Evolutionary conservation across 2,888 invertebrate species (phyloP), one percentile per base, ranked within the genome.

Genomic region (Pyrochroa serraticornis): DNA sequence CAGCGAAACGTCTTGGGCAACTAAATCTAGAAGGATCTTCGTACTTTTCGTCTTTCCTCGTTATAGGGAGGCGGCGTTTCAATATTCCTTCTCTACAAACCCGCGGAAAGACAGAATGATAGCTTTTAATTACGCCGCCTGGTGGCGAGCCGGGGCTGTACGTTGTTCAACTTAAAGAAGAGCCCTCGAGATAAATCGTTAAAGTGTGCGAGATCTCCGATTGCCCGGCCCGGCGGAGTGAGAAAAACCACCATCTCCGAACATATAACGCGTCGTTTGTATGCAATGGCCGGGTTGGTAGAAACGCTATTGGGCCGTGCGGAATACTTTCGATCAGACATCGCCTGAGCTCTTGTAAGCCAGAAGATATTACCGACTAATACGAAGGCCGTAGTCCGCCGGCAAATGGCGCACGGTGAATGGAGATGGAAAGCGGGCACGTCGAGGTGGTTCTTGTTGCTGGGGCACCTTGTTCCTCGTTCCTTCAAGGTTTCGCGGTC

Each of bases 311-410:
- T 66, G 68, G 69, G 60, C 69, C 69, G 59, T 58, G 61, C 59
- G 69, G 70, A 71, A 70, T 71, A 71, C 69, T 70, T 71, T 70
- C 70, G 69, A 70, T 71, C 70, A 70, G 70, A 67, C 66, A 67
- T 64, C 63, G 62, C 64, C 62, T 57, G 62, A 66, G 64, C 64
- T 62, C 64, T 62, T 65, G 65, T 65, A 66, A 68, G 64, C 66
- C 63, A 47, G 59, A 48, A 60, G 64, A 66, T 65, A 63, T 68
- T 68, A 66, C 68, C 58, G 47, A 64, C 66, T 66, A 68, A 68
- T 68, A 66, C 55, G 57, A 53, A 45, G 51, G 55, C 55, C 58
- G 47, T 48, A 53, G 49, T 55, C 42, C 48, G 48, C 37, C 33
- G 48, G 60, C 58, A 60, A 63, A 63, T 60, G 55, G 60, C 48